Evolutionary conservation across 2,113 vertebrate genomes (phyloP).

Genomic region (Benitochromis conjunctus): DNA sequence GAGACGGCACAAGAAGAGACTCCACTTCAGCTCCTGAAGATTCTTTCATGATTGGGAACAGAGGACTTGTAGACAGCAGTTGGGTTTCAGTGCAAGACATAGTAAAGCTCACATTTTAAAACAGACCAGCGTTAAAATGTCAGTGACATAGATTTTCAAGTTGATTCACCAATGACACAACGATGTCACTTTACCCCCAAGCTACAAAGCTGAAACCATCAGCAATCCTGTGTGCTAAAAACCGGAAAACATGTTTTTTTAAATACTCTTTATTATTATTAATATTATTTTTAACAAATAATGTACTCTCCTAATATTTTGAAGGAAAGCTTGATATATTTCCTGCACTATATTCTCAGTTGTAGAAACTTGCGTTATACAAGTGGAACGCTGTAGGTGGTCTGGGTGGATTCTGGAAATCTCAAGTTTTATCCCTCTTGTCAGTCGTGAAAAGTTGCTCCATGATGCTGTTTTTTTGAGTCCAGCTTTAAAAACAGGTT

Average conservation of each 20-base stretch:
- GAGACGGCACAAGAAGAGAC: conserved; percentile 45
- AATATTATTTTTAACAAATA: neutral
- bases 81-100: conserved; percentile 15
- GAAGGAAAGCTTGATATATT: neutral
- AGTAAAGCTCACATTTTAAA: conserved; percentile 2
- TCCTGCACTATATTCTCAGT: neutral
- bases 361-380: neutral
- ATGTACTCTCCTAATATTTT: neutral
- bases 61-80: conserved; percentile 14
- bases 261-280: neutral
- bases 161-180: neutral
- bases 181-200: neutral
- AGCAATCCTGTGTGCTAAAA: neutral
- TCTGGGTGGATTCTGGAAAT: neutral
- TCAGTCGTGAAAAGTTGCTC: neutral
- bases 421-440: neutral
- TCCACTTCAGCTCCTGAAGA: conserved; percentile 30
- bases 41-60: conserved; percentile 36
- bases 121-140: neutral
- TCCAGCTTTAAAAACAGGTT: neutral
- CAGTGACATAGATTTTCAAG: neutral
- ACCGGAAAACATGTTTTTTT: neutral
- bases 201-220: neutral
- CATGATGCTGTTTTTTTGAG: neutral
- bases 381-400: neutral